phyloP scores from a whole-genome alignment of 1,140 invertebrate species.

The Drosophila aff. region DNA sequence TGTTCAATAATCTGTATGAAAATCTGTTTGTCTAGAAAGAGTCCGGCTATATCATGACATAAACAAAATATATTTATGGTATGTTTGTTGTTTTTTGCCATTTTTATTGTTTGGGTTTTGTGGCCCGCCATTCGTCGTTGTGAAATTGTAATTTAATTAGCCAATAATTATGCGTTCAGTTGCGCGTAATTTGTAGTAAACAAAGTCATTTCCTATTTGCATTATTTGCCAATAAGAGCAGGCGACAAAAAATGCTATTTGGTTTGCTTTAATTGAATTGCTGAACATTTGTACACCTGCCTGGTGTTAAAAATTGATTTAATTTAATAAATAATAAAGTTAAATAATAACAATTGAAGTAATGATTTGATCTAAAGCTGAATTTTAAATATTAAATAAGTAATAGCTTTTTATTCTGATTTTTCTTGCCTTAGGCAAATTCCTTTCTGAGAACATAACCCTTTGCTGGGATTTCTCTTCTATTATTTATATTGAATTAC shows the following conservation, averaged over 20 bases:
- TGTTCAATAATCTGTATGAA: slow-evolving; percentile 18
- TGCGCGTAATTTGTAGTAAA: slow-evolving; percentile 52
- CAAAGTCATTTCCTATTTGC: slow-evolving; percentile 51
- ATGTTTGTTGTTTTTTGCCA: slow-evolving; percentile 13
- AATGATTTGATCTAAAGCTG: too few species aligned
- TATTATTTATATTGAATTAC: slow-evolving; percentile 26
- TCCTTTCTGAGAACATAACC: neutral
- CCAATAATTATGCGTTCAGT: slow-evolving; percentile 61
- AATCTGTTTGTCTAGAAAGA: slow-evolving; percentile 24
- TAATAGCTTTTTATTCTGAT: too few species aligned
- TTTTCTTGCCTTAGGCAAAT: too few species aligned
- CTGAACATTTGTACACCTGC: slow-evolving; percentile 12
- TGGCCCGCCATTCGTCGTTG: slow-evolving; percentile 4
- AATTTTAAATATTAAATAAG: neutral
- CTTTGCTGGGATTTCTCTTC: neutral
- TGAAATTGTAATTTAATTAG: slow-evolving; percentile 68
- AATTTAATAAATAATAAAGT: neutral
- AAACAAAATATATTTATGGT: slow-evolving; percentile 25
- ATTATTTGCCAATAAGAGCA: slow-evolving; percentile 41
- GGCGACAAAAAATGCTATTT: slow-evolving; percentile 3
- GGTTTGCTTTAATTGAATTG: slow-evolving; percentile 33
- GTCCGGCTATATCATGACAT: neutral
- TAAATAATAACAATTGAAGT: slow-evolving; percentile 4
- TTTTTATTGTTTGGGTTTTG: slow-evolving; percentile 31
- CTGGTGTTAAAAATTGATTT: slow-evolving; percentile 3